Percentiles rank a stretch among this genome's conserved stretches.
phyloP scores from a whole-genome alignment of 1,140 invertebrate species.

The Brachionus asplanchnoidis region DNA sequence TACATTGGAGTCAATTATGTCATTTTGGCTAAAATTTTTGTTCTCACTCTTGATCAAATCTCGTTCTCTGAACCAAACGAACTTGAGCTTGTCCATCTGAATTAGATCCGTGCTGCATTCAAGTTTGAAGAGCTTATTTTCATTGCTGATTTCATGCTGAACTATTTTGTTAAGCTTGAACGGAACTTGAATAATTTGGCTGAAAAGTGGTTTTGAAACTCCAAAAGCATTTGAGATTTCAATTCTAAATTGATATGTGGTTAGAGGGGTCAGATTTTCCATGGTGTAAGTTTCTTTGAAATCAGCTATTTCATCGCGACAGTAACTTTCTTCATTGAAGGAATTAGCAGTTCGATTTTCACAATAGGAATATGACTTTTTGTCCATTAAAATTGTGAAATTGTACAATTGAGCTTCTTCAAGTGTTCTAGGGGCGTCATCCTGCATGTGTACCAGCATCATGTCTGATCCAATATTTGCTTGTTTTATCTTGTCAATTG shows the following conservation, averaged over 20 bases:
- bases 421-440: neutral
- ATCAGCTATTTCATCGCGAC: conserved; percentile 27
- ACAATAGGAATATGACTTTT: neutral
- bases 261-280: conserved; percentile 12
- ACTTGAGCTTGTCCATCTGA: neutral
- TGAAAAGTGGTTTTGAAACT: neutral
- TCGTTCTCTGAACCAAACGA: neutral
- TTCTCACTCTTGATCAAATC: neutral
- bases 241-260: conserved; percentile 31
- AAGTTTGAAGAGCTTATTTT: neutral
- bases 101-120: neutral
- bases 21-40: neutral
- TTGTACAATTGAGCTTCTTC: conserved; percentile 5
- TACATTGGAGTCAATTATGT: neutral
- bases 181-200: neutral
- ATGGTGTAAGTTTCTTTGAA: neutral
- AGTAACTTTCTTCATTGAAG: neutral
- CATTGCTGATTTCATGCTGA: neutral
- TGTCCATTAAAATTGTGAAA: conserved; percentile 27
- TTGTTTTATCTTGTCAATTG: neutral
- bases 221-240: conserved; percentile 28
- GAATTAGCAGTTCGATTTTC: neutral
- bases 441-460: neutral
- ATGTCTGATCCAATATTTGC: neutral
- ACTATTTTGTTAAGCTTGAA: neutral